Percentiles rank a stretch among this genome's conserved stretches.
Conservation (phyloP, 2,113 vertebrate species). For the Microcebus murinus region DNA sequence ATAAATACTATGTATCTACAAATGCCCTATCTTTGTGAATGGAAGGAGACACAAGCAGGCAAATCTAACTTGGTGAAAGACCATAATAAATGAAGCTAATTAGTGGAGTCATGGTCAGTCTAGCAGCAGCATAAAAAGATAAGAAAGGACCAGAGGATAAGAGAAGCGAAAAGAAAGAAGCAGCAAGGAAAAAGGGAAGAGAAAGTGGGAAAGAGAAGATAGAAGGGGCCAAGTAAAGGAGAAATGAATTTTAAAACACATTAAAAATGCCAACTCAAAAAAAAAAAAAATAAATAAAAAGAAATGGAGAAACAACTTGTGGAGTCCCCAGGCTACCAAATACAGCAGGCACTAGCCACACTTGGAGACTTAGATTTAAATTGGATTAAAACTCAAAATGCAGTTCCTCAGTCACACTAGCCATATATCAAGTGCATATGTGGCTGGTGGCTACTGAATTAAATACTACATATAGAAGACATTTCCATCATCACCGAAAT, state of each 20-base stretch:
- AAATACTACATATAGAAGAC: not conserved
- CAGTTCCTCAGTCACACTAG: not conserved
- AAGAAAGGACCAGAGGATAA: not conserved
- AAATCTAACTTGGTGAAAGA: not conserved
- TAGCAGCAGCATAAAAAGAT: not conserved
- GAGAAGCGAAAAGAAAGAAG: not conserved
- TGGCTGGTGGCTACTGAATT: not conserved
- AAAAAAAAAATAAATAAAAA: not conserved
- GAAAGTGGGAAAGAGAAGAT: not conserved
- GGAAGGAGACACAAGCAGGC: not conserved
- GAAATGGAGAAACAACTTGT: not conserved
- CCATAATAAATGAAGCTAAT: not conserved
- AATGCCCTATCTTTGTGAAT: not conserved
- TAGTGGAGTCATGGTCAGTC: not conserved
- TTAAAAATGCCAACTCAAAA: not conserved
- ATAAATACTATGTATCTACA: not conserved
- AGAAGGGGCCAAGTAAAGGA: not conserved
- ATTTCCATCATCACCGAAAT: not conserved
- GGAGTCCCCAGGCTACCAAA: not conserved
- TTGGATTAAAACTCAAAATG: conserved; percentile 6
- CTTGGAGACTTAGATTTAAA: not conserved
- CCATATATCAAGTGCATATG: not conserved
- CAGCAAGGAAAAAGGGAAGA: not conserved
- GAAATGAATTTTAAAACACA: not conserved
- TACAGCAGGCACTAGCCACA: not conserved